These are phyloP conservation scores for Dioctria linearis DNA, from an alignment of 2,888 invertebrate species.

Conservation along the genomic window DNA sequence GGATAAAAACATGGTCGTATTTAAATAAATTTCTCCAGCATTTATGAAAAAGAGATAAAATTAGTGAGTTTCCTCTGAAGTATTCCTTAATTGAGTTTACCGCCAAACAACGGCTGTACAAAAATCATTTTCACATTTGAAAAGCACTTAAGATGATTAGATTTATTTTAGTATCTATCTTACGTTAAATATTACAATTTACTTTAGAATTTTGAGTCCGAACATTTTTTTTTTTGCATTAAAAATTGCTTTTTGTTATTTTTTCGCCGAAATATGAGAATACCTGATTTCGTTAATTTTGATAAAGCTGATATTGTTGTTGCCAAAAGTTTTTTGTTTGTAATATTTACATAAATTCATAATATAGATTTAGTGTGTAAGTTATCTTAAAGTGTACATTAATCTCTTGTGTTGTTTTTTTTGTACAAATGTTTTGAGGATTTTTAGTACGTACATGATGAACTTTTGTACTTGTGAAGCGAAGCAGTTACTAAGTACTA, in stretches of 20 bases:
- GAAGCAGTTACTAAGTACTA: too few species aligned
- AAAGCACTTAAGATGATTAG: conserved; percentile 51
- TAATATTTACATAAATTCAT: background rate
- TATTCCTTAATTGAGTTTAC: conserved; percentile 20
- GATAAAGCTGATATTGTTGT: background rate
- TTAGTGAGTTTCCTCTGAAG: conserved; percentile 10
- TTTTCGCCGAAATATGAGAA: too few species aligned
- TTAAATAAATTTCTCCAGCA: conserved; percentile 29
- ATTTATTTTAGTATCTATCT: conserved; percentile 31
- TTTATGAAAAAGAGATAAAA: conserved; percentile 27
- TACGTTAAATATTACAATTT: conserved; percentile 50
- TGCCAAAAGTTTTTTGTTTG: conserved; percentile 41
- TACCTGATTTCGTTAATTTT: too few species aligned
- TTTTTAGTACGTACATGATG: background rate
- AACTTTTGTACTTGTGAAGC: too few species aligned
- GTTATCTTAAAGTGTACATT: conserved; percentile 37
- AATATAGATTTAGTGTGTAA: background rate
- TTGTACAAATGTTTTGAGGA: conserved; percentile 2
- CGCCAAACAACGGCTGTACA: conserved; percentile 12
- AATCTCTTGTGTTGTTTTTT: background rate
- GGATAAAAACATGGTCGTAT: conserved; percentile 16
- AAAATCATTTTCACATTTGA: conserved; percentile 16
- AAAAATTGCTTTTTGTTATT: conserved; percentile 10
- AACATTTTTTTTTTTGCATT: conserved; percentile 39
- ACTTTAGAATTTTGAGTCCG: conserved; percentile 57